Base-by-base conservation (phyloP, 2,888 invertebrate genomes). In the Euzophera pinguis region DNA sequence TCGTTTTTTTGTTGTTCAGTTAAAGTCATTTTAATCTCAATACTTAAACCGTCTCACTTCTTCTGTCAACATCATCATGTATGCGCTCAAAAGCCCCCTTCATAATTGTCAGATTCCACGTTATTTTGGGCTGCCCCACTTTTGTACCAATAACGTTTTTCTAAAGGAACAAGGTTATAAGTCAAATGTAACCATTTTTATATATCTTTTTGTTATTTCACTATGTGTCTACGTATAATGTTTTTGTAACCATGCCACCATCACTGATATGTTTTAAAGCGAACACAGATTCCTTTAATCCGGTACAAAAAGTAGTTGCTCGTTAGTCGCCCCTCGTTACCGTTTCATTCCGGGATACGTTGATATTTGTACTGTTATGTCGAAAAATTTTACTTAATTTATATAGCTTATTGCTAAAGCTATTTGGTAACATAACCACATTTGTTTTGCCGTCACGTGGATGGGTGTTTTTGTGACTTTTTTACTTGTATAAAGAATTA, bases 311-410 rank as follows among this genome's bases (percentile, higher is more conserved):
- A 48, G 48, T 38, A 38, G 22, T 37, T 48, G 48, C 48, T 48
- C 38, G 48, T 48, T 48, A 38, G 38, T 27, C 22, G 5, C 5
- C 47, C 22, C 48, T 48, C 48, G 48, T 48, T 48, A 48, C 10
- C 27, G 22, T 48, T 13, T 48, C 8, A 17, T 9, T 38, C 38
- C 38, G 27, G 16, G 14, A 39, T 16, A 9, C 1, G 39, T 32
- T 32, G 3, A 32, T n/a, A 32, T 7, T 13, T 1, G 13, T 32
- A 45, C 13, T 10, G 1, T 13, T 0, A 16, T 12, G 45, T 32
- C 32, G 32, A 34, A 45, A 45, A 45, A 14, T 14, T 32, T 32
- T n/a, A n/a, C 14, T 4, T 14, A 45, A 45, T 9, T 10, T 14
- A 32, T 45, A 10, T 32, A 13, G 3, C 16, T 45, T 45, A 32